phyloP scores from a whole-genome alignment of 1,140 invertebrate species.

The Paraescarpia echinospica region DNA sequence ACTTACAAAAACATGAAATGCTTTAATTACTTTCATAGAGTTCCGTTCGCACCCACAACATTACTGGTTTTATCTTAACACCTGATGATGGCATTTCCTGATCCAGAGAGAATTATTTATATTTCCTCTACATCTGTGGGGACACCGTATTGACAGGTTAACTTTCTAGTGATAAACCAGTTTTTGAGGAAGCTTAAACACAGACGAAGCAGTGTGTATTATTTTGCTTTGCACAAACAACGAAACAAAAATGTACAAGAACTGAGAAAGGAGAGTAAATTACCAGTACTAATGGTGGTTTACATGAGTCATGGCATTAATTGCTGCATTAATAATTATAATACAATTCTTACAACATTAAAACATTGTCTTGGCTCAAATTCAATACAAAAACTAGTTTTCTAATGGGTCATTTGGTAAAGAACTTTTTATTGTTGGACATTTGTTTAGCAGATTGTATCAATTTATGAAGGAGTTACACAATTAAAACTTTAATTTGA shows the following conservation, averaged over 20 bases:
- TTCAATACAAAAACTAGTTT: background rate
- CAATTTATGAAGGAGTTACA: background rate
- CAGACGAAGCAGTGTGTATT: background rate
- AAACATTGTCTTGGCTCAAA: background rate
- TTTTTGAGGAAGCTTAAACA: too few species aligned
- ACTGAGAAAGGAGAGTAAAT: background rate
- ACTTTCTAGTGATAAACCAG: too few species aligned
- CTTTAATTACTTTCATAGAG: background rate
- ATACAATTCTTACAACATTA: background rate
- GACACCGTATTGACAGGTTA: too few species aligned
- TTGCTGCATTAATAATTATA: background rate
- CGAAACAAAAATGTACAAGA: background rate
- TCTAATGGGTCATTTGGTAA: background rate
- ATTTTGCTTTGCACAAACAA: background rate
- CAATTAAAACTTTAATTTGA: too few species aligned
- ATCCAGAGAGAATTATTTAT: too few species aligned
- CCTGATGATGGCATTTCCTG: too few species aligned
- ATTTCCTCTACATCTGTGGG: too few species aligned
- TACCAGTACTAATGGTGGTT: background rate
- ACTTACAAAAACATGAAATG: background rate
- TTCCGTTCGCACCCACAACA: background rate
- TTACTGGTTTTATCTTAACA: background rate
- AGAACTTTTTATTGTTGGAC: background rate
- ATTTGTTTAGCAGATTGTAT: background rate
- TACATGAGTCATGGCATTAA: background rate